Percentiles rank a stretch among this genome's conserved stretches.
These are phyloP conservation scores for Lagocephalus sceleratus DNA, from an alignment of 2,797 vertebrate species.

Conservation along the genomic window DNA sequence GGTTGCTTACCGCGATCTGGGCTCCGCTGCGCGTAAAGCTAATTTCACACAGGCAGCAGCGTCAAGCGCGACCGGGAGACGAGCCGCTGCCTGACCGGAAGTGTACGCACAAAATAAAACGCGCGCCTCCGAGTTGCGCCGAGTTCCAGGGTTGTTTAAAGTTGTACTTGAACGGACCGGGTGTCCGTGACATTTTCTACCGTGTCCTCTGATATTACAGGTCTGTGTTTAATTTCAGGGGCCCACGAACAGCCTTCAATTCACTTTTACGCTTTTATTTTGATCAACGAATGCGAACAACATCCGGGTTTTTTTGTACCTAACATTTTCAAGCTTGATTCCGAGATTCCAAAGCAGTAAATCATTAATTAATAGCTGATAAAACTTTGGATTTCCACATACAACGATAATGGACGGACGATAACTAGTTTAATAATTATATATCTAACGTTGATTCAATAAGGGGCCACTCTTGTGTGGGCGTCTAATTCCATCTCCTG, in stretches of 20 bases:
- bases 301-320: conserved; percentile 27
- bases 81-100: conserved; percentile 5
- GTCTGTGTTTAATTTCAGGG: background rate
- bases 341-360: conserved; percentile 20
- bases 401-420: background rate
- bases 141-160: background rate
- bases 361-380: conserved; percentile 41
- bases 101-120: conserved; percentile 58
- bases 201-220: background rate
- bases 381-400: conserved; percentile 44
- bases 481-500: conserved; percentile 56
- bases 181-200: background rate
- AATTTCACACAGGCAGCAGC: conserved; percentile 51
- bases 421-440: background rate
- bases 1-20: conserved; percentile 68
- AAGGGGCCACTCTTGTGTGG: background rate
- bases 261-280: conserved; percentile 51
- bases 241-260: background rate
- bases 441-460: conserved; percentile 1
- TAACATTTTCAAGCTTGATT: conserved; percentile 4
- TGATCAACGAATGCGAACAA: background rate
- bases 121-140: background rate
- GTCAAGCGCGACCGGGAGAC: conserved; percentile 24
- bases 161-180: too few species aligned
- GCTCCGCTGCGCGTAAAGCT: conserved; percentile 60